Conservation (phyloP, 2,113 vertebrate species). For the Odocoileus virginianus region DNA sequence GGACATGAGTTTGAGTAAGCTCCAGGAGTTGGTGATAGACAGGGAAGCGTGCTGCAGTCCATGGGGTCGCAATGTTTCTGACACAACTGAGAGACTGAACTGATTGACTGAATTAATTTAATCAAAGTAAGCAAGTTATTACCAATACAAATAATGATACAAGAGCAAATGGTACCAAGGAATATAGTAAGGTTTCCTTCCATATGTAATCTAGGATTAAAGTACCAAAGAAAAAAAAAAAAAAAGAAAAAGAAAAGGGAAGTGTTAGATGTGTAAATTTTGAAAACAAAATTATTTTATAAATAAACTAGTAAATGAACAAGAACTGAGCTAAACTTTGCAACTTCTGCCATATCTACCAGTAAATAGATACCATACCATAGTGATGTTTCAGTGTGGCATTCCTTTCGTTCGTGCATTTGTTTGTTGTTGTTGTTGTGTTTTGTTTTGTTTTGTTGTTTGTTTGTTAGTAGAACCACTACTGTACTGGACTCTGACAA, state of each 20-base stretch:
- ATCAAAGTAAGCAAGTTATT: neutral
- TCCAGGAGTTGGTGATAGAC: too few species aligned
- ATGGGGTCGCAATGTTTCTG: too few species aligned
- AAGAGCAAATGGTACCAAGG: conserved; percentile 34
- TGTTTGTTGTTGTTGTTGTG: too few species aligned
- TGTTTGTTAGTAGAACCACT: neutral
- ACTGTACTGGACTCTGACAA: neutral
- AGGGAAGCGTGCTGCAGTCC: too few species aligned
- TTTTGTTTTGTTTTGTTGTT: too few species aligned
- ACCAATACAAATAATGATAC: neutral
- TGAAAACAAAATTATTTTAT: conserved; percentile 10
- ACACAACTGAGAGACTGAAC: too few species aligned
- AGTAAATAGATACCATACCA: neutral
- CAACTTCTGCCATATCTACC: neutral
- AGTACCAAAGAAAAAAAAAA: neutral
- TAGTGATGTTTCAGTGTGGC: neutral
- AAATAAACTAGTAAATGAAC: neutral
- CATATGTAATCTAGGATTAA: conserved; percentile 35
- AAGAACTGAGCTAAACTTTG: neutral
- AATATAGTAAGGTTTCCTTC: neutral
- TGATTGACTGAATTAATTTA: too few species aligned
- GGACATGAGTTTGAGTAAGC: too few species aligned
- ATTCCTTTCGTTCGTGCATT: neutral
- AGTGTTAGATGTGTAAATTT: conserved; percentile 10
- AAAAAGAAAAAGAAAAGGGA: neutral